Percentiles rank a stretch among this genome's conserved stretches.
These are phyloP conservation scores for Zaprionus capensis DNA, from an alignment of 1,140 invertebrate species.

Conservation along the genomic window DNA sequence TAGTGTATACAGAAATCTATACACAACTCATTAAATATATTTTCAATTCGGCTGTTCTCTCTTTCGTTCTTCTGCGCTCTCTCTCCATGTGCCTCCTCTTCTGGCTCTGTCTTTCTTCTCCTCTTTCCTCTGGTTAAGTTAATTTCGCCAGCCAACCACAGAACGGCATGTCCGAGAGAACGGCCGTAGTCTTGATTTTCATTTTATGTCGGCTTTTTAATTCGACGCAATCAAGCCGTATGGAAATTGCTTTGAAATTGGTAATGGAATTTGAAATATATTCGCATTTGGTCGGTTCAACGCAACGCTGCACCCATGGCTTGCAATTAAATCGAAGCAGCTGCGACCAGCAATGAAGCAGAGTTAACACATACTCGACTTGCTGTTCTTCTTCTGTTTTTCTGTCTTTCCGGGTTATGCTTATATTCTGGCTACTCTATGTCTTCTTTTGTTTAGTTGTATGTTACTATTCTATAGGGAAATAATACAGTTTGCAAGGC, in stretches of 20 bases:
- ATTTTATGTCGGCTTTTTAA: constrained; percentile 60
- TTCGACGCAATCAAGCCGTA: constrained; percentile 65
- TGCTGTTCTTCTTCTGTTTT: background rate
- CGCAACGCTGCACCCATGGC: constrained; percentile 28
- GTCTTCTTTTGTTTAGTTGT: no score
- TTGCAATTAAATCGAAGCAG: constrained; percentile 44
- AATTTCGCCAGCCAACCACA: constrained; percentile 15
- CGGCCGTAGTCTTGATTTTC: constrained; percentile 45
- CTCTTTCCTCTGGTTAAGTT: constrained; percentile 20
- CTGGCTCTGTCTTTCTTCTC: background rate
- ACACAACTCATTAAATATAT: constrained; percentile 18
- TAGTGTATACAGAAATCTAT: background rate
- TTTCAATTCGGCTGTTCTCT: constrained; percentile 14
- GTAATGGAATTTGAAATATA: constrained; percentile 64
- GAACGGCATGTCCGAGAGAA: constrained; percentile 8
- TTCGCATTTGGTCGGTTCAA: constrained; percentile 42
- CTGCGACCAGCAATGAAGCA: constrained; percentile 28
- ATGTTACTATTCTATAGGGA: no score
- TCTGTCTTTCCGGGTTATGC: background rate
- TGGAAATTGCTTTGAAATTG: constrained; percentile 69
- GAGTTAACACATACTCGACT: background rate
- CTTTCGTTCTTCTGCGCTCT: background rate
- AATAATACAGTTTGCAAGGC: no score
- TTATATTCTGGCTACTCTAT: no score
- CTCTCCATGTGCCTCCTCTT: background rate